These are phyloP conservation scores for Nineta flava DNA, from an alignment of 2,888 invertebrate species.

Conservation along the genomic window DNA sequence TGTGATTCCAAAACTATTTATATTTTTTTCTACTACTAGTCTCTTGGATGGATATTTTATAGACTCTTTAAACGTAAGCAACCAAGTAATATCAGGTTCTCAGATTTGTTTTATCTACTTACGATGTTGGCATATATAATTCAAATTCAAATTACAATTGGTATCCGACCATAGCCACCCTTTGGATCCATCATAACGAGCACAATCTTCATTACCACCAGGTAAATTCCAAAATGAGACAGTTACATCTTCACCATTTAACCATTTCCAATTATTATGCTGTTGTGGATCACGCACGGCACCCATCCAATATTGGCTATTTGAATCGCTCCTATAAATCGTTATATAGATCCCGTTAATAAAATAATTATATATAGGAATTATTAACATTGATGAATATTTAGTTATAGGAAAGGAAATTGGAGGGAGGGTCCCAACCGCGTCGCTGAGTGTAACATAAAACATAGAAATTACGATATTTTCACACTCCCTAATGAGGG, in stretches of 20 bases:
- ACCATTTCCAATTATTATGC: conserved; percentile 74
- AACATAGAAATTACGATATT: neutral
- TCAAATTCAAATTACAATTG: conserved; percentile 65
- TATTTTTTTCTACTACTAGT: too few relatives aligned
- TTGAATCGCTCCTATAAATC: conserved; percentile 75
- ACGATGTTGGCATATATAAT: conserved; percentile 90
- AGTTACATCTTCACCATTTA: conserved; percentile 72
- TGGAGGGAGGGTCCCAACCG: too few relatives aligned
- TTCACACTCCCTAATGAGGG: neutral
- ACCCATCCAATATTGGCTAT: conserved; percentile 91
- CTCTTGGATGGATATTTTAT: too few relatives aligned
- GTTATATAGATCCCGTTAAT: too few relatives aligned
- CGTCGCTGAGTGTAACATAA: too few relatives aligned
- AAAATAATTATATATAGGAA: too few relatives aligned
- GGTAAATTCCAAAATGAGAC: conserved; percentile 88
- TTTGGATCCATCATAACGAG: conserved; percentile 80
- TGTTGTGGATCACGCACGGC: conserved; percentile 71
- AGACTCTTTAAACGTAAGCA: too few relatives aligned
- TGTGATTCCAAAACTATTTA: too few relatives aligned
- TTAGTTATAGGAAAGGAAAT: too few relatives aligned
- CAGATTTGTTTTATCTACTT: conserved; percentile 38
- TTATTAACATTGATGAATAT: too few relatives aligned
- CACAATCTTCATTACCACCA: conserved; percentile 69
- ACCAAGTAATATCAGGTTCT: too few relatives aligned
- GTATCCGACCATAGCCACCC: conserved; percentile 94